Evolutionary conservation across 1,140 invertebrate genomes (phyloP).

Genomic region (Laupala kohalensis): DNA sequence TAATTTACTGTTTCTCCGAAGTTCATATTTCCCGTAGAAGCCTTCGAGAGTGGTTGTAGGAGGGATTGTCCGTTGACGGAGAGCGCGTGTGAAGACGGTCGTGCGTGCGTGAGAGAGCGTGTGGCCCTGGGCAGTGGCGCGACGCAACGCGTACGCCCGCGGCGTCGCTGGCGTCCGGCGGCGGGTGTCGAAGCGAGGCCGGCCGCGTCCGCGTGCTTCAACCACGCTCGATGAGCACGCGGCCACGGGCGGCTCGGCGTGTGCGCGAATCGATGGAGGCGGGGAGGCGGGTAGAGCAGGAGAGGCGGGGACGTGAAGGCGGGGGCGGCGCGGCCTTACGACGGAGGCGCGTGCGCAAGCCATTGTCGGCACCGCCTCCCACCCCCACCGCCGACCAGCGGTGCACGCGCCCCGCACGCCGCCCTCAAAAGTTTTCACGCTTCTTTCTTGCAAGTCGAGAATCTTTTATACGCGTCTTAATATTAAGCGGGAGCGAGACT

Average conservation of each 20-base stretch:
- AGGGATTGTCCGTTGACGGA: too few species aligned
- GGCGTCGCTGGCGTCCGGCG: not conserved
- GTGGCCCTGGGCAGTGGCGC: too few species aligned
- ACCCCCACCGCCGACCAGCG: not conserved
- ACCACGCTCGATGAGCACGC: not conserved
- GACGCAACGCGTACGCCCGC: too few species aligned
- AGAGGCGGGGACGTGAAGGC: too few species aligned
- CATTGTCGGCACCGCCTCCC: not conserved
- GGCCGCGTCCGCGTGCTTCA: slow-evolving; percentile 11
- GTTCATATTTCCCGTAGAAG: too few species aligned
- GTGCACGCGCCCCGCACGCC: too few species aligned
- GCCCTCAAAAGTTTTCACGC: not conserved
- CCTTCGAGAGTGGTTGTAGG: too few species aligned
- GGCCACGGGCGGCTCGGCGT: not conserved
- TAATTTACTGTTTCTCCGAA: too few species aligned
- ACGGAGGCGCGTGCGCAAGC: not conserved
- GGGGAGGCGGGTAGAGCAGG: too few species aligned
- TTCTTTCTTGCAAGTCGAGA: not conserved
- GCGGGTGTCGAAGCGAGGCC: not conserved
- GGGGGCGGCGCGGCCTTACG: too few species aligned
- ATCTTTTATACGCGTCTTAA: not conserved
- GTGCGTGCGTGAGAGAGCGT: too few species aligned
- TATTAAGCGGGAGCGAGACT: not conserved
- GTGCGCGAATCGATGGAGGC: not conserved
- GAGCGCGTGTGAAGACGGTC: too few species aligned